Evolutionary conservation across 2,888 invertebrate genomes (phyloP), one percentile per base, ranked within the genome.

Genomic region (Buathra laborator): DNA sequence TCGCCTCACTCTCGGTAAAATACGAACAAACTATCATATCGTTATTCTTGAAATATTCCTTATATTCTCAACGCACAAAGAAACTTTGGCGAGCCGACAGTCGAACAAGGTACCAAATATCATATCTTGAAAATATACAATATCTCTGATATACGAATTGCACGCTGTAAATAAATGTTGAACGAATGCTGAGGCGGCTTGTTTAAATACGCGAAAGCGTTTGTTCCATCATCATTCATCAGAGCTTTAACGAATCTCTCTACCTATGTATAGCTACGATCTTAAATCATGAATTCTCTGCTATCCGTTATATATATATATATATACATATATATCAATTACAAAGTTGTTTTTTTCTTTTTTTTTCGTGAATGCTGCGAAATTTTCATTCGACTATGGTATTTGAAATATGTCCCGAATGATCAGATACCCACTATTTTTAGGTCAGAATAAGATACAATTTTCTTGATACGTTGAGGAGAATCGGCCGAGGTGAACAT

Each of bases 91-190:
- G 74, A 81, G 67, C 70, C 74, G 83, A 81, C 76, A 80, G 67
- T 81, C 84, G 81, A 82, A 80, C 79, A 78, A 85, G 79, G 85
- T 82, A 85, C 82, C n/a, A 6, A 43, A 62, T 62, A 80, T 84
- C 81, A 71, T 72, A 64, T 44, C 37, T 37, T 37, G 59, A 74
- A 79, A 83, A 48, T 83, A 81, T 79, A 51, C 66, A 66, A 80
- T 70, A 62, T 81, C 79, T 86, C 82, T 84, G 80, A 86, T 86
- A 87, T 87, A 87, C 83, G 84, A 85, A 62, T 62, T 88, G 88
- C 88, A 88, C 88, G 88, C 82, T 88, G 85, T 86, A 86, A 70
- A 86, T 86, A 86, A 86, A 76, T 88, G 87, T 37, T 87, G 83
- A 86, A 86, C 85, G 87, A 80, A 79, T 85, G 79, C 75, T 76